phyloP scores from a whole-genome alignment of 2,888 invertebrate genomes.

The Thymelicus acteon region DNA sequence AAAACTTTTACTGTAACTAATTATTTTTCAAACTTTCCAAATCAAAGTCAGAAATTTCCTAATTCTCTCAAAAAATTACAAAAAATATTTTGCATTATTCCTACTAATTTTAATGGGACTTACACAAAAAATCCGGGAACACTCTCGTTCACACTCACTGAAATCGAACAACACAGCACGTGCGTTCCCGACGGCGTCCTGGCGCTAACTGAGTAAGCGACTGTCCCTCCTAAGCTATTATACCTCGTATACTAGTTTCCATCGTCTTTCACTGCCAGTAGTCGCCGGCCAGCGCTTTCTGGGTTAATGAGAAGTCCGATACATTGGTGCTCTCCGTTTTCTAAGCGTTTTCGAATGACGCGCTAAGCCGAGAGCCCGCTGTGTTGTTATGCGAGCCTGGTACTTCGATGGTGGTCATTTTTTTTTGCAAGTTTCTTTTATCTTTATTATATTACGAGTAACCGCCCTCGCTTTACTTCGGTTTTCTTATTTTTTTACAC shows the following conservation, averaged over 20 bases:
- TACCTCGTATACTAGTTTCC: slow-evolving; percentile 80
- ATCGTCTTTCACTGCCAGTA: slow-evolving; percentile 79
- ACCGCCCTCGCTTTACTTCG: too few relatives aligned
- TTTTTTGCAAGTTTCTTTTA: slow-evolving; percentile 28
- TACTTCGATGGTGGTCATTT: slow-evolving; percentile 45
- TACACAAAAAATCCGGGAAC: slow-evolving; percentile 45
- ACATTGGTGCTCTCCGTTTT: slow-evolving; percentile 68
- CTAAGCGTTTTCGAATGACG: slow-evolving; percentile 80
- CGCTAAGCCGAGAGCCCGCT: slow-evolving; percentile 55
- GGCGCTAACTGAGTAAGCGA: slow-evolving; percentile 48
- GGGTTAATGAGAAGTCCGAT: slow-evolving; percentile 80
- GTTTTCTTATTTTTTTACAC: too few relatives aligned
- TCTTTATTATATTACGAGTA: not conserved
- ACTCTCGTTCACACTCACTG: slow-evolving; percentile 47
- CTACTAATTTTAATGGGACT: slow-evolving; percentile 36
- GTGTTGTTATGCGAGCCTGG: slow-evolving; percentile 67
- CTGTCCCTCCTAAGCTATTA: slow-evolving; percentile 62
- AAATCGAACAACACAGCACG: slow-evolving; percentile 40
- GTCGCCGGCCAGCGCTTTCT: slow-evolving; percentile 71
- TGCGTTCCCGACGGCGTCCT: slow-evolving; percentile 43
- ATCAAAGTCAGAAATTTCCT: too few relatives aligned
- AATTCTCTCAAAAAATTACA: not conserved
- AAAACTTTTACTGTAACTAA: slow-evolving; percentile 12
- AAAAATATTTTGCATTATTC: not conserved
- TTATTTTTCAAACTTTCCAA: not conserved